Percentiles rank a stretch among this genome's conserved stretches.
Evolutionary conservation across 2,797 vertebrate species (phyloP).

Genomic region (Danio kyathit): DNA sequence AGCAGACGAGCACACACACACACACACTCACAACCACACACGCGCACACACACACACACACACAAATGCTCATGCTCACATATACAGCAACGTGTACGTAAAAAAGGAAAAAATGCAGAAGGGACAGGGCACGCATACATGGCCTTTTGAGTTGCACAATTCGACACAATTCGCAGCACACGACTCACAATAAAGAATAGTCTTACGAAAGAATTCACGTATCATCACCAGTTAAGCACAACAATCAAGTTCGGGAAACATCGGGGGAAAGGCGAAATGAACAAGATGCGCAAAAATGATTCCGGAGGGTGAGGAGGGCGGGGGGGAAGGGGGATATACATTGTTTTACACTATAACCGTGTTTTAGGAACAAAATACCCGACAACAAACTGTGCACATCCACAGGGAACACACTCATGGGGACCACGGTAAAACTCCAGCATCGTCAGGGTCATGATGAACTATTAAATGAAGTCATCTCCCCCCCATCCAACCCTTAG

Average conservation of each 20-base stretch:
- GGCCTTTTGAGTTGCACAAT: conserved; percentile 51
- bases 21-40: conserved; percentile 28
- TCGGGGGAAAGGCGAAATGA: conserved; percentile 14
- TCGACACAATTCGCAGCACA: conserved; percentile 38
- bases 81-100: conserved; percentile 57
- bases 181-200: conserved; percentile 49
- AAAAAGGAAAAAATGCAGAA: conserved; percentile 65
- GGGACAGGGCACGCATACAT: conserved; percentile 46
- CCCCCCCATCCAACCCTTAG: conserved; percentile 31
- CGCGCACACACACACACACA: conserved; percentile 56
- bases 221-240: conserved; percentile 60
- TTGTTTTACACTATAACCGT: neutral
- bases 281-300: conserved; percentile 32
- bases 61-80: conserved; percentile 56
- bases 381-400: conserved; percentile 40
- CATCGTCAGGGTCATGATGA: conserved; percentile 18
- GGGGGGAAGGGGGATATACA: neutral
- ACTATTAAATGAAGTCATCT: conserved; percentile 20
- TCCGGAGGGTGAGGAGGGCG: conserved; percentile 12
- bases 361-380: conserved; percentile 30
- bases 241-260: conserved; percentile 51
- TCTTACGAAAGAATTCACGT: conserved; percentile 56
- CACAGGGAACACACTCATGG: conserved; percentile 46
- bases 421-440: conserved; percentile 42
- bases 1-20: conserved; percentile 47